These are phyloP conservation scores for Anguilla marmorata DNA, from an alignment of 2,797 vertebrate species.

Conservation along the genomic window DNA sequence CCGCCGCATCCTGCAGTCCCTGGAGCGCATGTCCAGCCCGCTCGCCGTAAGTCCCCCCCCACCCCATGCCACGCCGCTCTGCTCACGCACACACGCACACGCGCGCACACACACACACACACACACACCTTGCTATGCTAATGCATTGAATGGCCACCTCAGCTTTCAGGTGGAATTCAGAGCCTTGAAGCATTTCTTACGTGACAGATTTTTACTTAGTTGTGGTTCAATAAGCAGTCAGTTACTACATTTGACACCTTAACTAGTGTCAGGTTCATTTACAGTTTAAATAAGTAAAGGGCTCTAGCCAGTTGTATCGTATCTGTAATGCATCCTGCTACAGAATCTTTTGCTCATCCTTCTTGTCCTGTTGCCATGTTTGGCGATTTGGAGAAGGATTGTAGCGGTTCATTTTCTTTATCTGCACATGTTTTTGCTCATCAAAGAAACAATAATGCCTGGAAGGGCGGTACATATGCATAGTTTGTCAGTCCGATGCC, in stretches of 20 bases:
- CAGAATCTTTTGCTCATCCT: neutral
- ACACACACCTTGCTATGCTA: neutral
- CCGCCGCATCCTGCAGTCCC: conserved; percentile 88
- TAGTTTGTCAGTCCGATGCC: neutral
- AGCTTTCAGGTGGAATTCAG: neutral
- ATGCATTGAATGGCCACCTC: neutral
- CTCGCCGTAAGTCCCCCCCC: conserved; percentile 78
- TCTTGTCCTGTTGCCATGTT: neutral
- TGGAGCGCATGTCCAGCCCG: conserved; percentile 98
- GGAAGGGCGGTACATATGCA: neutral
- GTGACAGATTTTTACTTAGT: neutral
- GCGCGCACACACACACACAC: too few relatives aligned
- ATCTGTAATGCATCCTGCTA: neutral
- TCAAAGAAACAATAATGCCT: neutral
- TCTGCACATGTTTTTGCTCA: neutral
- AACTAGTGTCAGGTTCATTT: neutral
- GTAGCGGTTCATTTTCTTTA: neutral
- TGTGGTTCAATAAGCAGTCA: neutral
- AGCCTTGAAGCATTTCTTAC: neutral
- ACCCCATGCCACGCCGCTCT: neutral
- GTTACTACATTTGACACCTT: neutral
- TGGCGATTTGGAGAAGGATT: neutral
- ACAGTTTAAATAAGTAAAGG: neutral
- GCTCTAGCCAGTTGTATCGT: neutral
- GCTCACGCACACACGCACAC: neutral